Evolutionary conservation across 2,888 invertebrate genomes (phyloP), one percentile per base, ranked within the genome.

Genomic region (Seira sanloemensis): DNA sequence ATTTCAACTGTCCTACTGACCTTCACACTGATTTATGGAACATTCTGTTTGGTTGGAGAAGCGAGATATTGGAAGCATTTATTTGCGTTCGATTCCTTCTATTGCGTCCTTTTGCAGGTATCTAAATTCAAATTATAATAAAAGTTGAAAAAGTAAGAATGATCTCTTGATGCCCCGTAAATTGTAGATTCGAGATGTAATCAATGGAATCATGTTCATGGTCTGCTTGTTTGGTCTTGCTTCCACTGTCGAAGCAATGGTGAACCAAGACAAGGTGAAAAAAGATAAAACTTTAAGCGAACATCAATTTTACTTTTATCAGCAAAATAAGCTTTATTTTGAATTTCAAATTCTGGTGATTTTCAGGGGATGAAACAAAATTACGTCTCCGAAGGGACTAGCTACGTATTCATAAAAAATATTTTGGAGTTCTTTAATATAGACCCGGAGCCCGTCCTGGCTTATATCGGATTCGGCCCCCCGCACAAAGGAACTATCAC

Each of bases 41-140:
- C 54, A 4, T 27, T 78, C 24, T 21, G 26, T 4, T 16, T 58
- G 5, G 9, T 78, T 58, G 78, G 69, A 0, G 78, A 78, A 23
- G 7, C 58, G 2, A 19, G 16, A 2, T 78, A 58, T 62, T 78
- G 78, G 78, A 69, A 69, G 37, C 69, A 27, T 16, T 21, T 78
- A 1, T 78, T 78, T 23, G 69, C 54, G 1, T 69, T 78, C 24
- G 50, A 5, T 5, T n/a, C n/a, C n/a, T n/a, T n/a, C n/a, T n/a
- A n/a, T n/a, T n/a, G n/a, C n/a, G n/a, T n/a, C n/a, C n/a, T n/a
- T n/a, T n/a, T n/a, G n/a, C n/a, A n/a, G n/a, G n/a, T n/a, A n/a
- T n/a, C n/a, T n/a, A n/a, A n/a, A n/a, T n/a, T n/a, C n/a, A n/a
- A n/a, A n/a, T n/a, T n/a, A n/a, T n/a, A n/a, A n/a, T n/a, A n/a